Evolutionary conservation across 2,113 vertebrate genomes (phyloP), one percentile per base, ranked within the genome.

Genomic region (Copsychus sechellarum): DNA sequence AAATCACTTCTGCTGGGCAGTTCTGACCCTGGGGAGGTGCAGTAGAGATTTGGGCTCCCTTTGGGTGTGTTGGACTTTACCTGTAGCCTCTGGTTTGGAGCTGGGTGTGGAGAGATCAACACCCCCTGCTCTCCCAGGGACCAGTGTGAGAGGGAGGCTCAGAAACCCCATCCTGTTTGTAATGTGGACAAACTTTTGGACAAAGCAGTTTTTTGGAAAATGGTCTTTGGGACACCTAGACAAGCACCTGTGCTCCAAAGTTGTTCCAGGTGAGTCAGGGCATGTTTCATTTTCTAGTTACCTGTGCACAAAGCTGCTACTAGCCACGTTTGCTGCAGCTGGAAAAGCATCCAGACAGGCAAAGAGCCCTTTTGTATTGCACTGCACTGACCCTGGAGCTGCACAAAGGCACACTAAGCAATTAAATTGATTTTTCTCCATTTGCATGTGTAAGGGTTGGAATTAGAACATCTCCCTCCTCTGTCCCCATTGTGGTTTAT

Each of bases 71-170:
- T 56, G 54, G 57, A 26, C 22, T 58, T 74, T 0, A 16, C 26
- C 61, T 76, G 58, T 1, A 28, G 57, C 61, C 56, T 40, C 81
- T 79, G 71, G 11, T 64, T 16, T 38, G 57, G 61, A 31, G 71
- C 45, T 42, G 67, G 9, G 57, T 40, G 20, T n/a, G 34, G 22
- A 29, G 48, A 26, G n/a, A 31, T 4, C 40, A 60, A 1, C 24
- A 9, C 13, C 24, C 20, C 2, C 42, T 19, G 56, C 60, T 45
- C 9, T 8, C 29, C 40, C 8, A 26, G 69, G 72, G 14, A 5
- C 4, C 22, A 3, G 8, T 0, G 3, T 1, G 67, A 34, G 20
- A 5, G 10, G 50, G 24, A 31, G 69, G 53, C 33, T 13, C 8
- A 25, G 86, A 29, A 34, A 48, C 38, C 53, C 66, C 71, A 4